phyloP scores from a whole-genome alignment of 2,888 invertebrate genomes.

The Drosophila fulvimacula region DNA sequence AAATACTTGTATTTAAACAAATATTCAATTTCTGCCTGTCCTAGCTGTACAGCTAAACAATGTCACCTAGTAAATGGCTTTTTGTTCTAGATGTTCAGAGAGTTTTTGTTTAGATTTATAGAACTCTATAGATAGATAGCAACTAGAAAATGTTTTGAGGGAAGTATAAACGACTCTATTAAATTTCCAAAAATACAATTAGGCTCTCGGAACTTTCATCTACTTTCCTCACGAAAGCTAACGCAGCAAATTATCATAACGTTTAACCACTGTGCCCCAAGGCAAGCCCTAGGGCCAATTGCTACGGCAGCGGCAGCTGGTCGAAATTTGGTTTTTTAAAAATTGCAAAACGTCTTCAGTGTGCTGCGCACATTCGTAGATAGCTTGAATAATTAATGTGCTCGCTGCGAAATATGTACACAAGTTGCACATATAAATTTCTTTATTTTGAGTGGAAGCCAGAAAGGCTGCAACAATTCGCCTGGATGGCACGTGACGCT shows the following conservation, averaged over 20 bases:
- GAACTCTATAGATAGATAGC: background rate
- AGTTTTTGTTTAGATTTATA: too few relatives aligned
- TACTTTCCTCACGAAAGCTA: background rate
- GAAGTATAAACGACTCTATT: background rate
- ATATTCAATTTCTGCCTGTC: too few relatives aligned
- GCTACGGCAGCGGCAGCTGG: constrained; percentile 10
- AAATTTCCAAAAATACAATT: background rate
- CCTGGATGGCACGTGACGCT: constrained; percentile 52
- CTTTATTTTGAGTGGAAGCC: constrained; percentile 16
- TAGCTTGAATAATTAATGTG: constrained; percentile 81
- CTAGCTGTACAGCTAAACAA: too few relatives aligned
- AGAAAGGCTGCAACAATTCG: constrained; percentile 44
- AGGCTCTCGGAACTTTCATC: background rate
- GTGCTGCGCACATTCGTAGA: constrained; percentile 66
- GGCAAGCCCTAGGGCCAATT: constrained; percentile 19
- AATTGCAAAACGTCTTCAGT: constrained; percentile 33
- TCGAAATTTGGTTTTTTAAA: constrained; percentile 21
- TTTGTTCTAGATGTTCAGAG: too few relatives aligned
- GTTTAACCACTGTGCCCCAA: constrained; percentile 25
- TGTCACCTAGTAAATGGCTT: too few relatives aligned
- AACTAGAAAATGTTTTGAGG: background rate
- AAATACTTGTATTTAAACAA: too few relatives aligned
- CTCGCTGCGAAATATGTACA: constrained; percentile 44
- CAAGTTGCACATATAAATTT: constrained; percentile 15
- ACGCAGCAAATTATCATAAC: background rate